Conservation (phyloP, 2,113 vertebrate genomes). For the Tetrao urogallus region DNA sequence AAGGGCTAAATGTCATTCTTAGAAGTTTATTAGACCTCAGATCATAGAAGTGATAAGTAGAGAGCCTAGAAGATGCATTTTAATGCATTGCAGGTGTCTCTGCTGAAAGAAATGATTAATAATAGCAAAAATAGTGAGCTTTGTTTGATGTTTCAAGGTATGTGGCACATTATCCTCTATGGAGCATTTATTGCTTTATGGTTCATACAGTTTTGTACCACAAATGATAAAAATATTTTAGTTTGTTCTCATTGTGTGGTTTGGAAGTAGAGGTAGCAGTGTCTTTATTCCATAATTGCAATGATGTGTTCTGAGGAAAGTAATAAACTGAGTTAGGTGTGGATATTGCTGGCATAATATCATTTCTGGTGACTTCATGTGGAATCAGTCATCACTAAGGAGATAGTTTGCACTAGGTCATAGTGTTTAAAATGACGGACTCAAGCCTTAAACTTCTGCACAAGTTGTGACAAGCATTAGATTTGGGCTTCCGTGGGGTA, state of each 20-base stretch:
- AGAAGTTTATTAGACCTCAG: background rate
- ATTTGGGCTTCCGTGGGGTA: background rate
- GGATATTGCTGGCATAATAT: background rate
- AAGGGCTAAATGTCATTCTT: background rate
- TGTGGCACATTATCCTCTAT: background rate
- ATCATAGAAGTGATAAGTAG: background rate
- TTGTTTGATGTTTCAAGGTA: background rate
- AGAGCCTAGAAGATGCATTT: fast-evolving
- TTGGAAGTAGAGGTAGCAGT: background rate
- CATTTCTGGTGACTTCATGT: background rate
- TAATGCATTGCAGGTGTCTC: background rate
- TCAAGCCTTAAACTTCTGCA: background rate
- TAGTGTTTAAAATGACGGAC: background rate
- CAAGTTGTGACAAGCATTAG: background rate
- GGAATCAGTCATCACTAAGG: background rate
- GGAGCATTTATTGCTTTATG: background rate
- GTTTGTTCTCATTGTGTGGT: background rate
- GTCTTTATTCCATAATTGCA: background rate
- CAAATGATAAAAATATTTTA: background rate
- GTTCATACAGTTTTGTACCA: background rate
- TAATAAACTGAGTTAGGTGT: background rate
- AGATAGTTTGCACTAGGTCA: background rate
- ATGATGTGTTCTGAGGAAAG: background rate
- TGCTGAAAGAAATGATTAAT: background rate
- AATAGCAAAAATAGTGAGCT: background rate